Conservation (phyloP, 1,140 invertebrate genomes). For the Cydia amplana region DNA sequence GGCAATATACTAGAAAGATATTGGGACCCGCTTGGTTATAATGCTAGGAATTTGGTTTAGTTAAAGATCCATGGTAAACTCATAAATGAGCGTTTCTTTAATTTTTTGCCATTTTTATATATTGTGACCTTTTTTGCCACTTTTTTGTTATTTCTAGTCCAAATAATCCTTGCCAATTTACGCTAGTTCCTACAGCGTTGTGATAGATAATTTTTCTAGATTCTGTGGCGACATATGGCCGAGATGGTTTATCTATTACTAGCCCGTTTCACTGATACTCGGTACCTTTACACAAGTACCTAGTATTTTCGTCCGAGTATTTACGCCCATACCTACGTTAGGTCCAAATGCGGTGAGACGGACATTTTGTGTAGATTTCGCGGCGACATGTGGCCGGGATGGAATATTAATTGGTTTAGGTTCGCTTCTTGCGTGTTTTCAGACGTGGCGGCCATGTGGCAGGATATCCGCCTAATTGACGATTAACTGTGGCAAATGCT, state of each 20-base stretch:
- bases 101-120: no score
- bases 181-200: neutral
- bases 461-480: conserved; percentile 18
- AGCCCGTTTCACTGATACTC: neutral
- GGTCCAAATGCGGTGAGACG: conserved; percentile 24
- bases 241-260: neutral
- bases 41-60: no score
- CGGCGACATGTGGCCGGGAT: conserved; percentile 31
- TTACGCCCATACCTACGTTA: neutral
- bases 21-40: no score
- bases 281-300: neutral
- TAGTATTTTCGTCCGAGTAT: conserved; percentile 1
- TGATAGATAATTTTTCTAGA: neutral
- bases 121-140: no score
- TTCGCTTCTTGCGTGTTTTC: conserved; percentile 26
- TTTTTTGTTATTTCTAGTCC: no score
- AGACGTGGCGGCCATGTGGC: conserved; percentile 16
- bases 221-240: neutral
- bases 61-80: no score
- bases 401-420: conserved; percentile 29
- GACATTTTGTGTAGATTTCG: conserved; percentile 17
- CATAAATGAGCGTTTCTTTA: no score
- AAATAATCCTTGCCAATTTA: neutral
- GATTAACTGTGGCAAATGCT: neutral
- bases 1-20: no score